Percentiles rank a stretch among this genome's conserved stretches.
Evolutionary conservation across 2,797 vertebrate species (phyloP).

Genomic region (Rhynchonycteris naso): DNA sequence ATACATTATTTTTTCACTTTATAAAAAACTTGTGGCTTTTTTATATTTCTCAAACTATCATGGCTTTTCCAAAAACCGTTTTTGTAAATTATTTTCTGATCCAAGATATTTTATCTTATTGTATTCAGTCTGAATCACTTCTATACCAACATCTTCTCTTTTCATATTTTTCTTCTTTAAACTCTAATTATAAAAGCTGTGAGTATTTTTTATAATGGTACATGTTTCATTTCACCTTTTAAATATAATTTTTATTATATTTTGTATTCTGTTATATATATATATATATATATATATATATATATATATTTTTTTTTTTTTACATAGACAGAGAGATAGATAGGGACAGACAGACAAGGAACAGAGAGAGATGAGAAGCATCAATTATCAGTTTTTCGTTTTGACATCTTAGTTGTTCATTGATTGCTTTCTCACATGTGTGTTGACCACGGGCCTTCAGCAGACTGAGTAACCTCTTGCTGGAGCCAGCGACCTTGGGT

Average conservation of each 20-base stretch:
- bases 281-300: too few relatives aligned
- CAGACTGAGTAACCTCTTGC: too few relatives aligned
- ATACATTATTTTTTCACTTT: constrained; percentile 13
- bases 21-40: constrained; percentile 1
- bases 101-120: neutral
- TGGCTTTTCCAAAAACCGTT: neutral
- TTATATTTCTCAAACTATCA: neutral
- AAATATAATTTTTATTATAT: neutral
- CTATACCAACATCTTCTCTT: neutral
- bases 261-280: too few relatives aligned
- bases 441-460: too few relatives aligned
- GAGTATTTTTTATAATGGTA: constrained; percentile 3
- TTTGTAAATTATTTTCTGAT: constrained; percentile 18
- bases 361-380: too few relatives aligned
- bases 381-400: too few relatives aligned
- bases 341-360: too few relatives aligned
- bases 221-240: neutral
- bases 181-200: neutral
- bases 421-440: too few relatives aligned
- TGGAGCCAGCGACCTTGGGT: too few relatives aligned
- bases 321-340: too few relatives aligned
- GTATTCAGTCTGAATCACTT: constrained; percentile 5
- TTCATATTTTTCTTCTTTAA: constrained; percentile 8
- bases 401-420: too few relatives aligned
- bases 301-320: too few relatives aligned